Evolutionary conservation across 2,888 invertebrate genomes (phyloP).

Genomic region (Napeogenes inachia): DNA sequence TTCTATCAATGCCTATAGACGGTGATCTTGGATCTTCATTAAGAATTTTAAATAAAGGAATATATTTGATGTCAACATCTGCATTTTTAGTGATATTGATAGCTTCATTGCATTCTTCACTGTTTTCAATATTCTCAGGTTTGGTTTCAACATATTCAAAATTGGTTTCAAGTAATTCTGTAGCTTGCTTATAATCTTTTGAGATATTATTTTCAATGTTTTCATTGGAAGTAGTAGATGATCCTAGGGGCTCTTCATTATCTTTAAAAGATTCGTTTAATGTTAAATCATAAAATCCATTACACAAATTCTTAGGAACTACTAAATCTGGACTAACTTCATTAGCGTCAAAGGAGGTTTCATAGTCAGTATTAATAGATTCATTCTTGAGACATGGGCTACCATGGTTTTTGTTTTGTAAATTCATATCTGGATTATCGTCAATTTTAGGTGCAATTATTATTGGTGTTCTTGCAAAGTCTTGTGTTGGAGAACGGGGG

Average conservation of each 20-base stretch:
- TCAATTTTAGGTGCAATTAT: conserved; percentile 50
- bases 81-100: conserved; percentile 7
- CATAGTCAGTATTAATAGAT: conserved; percentile 39
- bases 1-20: conserved; percentile 67
- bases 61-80: conserved; percentile 31
- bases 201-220: conserved; percentile 57
- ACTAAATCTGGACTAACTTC: conserved; percentile 50
- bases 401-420: conserved; percentile 32
- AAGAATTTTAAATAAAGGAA: conserved; percentile 50
- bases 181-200: conserved; percentile 52
- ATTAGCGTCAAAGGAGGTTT: conserved; percentile 46
- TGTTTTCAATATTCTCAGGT: conserved; percentile 46
- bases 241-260: conserved; percentile 56
- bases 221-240: conserved; percentile 65
- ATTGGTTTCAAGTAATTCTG: conserved; percentile 77
- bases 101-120: conserved; percentile 35
- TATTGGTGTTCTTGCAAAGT: conserved; percentile 79
- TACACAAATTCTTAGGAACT: conserved; percentile 62
- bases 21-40: conserved; percentile 71
- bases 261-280: conserved; percentile 61
- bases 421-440: conserved; percentile 38
- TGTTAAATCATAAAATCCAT: conserved; percentile 57
- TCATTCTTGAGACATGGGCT: conserved; percentile 49
- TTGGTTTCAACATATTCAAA: conserved; percentile 75
- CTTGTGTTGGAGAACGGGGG: conserved; percentile 78